Evolutionary conservation across 2,888 invertebrate species (phyloP), one percentile per base, ranked within the genome.

Genomic region (Biston stratarius): DNA sequence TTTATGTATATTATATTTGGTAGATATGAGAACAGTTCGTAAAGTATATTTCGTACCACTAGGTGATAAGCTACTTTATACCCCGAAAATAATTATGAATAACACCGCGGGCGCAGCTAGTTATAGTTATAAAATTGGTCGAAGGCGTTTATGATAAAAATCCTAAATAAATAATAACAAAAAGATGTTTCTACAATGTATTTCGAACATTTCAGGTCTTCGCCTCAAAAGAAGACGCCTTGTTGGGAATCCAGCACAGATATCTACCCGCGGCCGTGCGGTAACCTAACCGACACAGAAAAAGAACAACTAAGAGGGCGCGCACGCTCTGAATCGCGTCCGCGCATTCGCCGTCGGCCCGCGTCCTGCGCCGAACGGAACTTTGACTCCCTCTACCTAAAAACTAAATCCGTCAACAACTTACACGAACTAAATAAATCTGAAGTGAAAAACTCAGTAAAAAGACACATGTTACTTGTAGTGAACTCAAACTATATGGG

Each of bases 211-310:
- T 88, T 69, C 82, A 95, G 95, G 49, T 85, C 94, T 67, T 92
- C 94, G 6, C 75, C 89, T 5, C 93, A 95, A 71, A 95, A 95
- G 76, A 95, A 95, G 57, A 95, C 95, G 0, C 97, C 96, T 0
- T 97, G 97, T 80, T 97, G 97, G 97, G 97, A 97, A 80, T 96
- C 96, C 76, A 96, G 96, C 76, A 96, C 96, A 0, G 97, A 97
- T 84, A 95, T 97, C 64, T 97, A 97, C 83, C 97, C 97, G 2
- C 96, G 96, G 59, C 97, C 97, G 0, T 96, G 96, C 71, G 97
- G 97, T 14, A 97, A 97, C 84, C 95, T 97, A 90, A 97, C 97
- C 0, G 97, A 97, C 85, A 96, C 95, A 9, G 97, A 97, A 81
- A 97, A 97, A 79, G 96, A 95, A 74, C 94, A 95, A 8, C 79